Base-by-base conservation (phyloP, 2,113 vertebrate species). In the Neodon shergylaensis region DNA sequence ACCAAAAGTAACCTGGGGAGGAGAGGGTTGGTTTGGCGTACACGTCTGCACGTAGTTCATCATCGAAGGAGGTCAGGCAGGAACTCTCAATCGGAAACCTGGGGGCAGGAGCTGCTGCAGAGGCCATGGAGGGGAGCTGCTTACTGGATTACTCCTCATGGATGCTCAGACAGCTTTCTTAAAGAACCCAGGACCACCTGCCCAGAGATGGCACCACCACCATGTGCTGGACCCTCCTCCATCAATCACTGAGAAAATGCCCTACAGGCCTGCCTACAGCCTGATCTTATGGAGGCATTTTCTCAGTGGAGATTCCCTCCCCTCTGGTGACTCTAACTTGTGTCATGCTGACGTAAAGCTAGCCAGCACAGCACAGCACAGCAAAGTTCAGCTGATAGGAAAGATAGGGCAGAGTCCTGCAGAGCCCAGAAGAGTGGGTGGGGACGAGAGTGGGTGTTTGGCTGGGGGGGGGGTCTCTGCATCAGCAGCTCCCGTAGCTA, bases 401-500 rank as follows among this genome's bases (percentile, higher is more conserved):
- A 47, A 9, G 6, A 21, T 31, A 17, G n/a, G 36, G 28, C 13
- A 65, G 36, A 33, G 7, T 7, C 84, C 10, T 44, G 28, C 24
- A 5, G 58, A 90, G 47, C 4, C 82, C 31, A 2, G 6, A 14
- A n/a, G 79, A n/a, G 5, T 6, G 26, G 3, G 11, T 4, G 2
- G 49, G 77, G 79, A 39, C 5, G 65, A 79, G 47, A 6, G 7
- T 33, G 7, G 6, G 33, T 6, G 3, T 9, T 24, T 36, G 26
- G 1, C 0, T 10, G 47, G 26, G 28, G 14, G 13, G 3, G 42
- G 16, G 63, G 47, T 58, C 26, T 3, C 7, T 1, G 58, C 14
- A 6, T 9, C 90, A 2, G 3, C 14, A 24, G 16, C 76, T n/a
- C 42, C 24, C 1, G 1, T 5, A 6, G 49, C 86, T 22, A 0